Base-by-base conservation (phyloP, 2,888 invertebrate genomes). In the Hypomecis atomaria region DNA sequence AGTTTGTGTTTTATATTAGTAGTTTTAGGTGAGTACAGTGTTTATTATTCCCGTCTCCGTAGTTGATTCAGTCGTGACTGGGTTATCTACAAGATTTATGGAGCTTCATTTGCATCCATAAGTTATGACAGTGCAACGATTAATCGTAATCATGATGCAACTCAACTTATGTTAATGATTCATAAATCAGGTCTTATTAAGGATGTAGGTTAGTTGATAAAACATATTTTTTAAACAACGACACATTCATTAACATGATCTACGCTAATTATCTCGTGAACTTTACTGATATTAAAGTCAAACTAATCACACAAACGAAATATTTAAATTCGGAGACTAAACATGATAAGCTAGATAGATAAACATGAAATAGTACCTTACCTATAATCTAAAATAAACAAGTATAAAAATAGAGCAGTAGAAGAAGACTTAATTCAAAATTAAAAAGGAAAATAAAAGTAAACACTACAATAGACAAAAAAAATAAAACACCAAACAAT, bases 1-100 rank as follows among this genome's bases (percentile, higher is more conserved):
- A 91, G 88, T 88, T 88, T 92, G 89, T 92, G 92, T 90, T 92
- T 92, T 87, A 92, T 92, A 92, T 87, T 92, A 88, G 90, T 92
- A 92, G 92, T 92, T 86, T 90, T 92, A 92, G 92, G 92, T 92
- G 75, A 92, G 92, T 92, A 76, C 71, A 74, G 47, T 73, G 74
- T 71, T 73, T 64, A 70, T 66, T 57, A 45, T 44, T n/a, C 11
- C 47, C 61, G 66, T 58, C 44, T 69, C 62, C 69, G 68, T 74
- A 71, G 66, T 74, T 74, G 71, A 73, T 71, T 70, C 59, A 54
- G 55, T 69, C 65, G 65, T 69, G 66, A 71, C 67, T 69, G 50
- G 72, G 78, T 78, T 85, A 86, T 87, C 83, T 74, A 47, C 66
- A 72, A 78, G 79, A 82, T 84, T 83, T 85, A 87, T 84, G 76